phyloP scores from a whole-genome alignment of 2,113 vertebrate species.

The Lophura nycthemera region DNA sequence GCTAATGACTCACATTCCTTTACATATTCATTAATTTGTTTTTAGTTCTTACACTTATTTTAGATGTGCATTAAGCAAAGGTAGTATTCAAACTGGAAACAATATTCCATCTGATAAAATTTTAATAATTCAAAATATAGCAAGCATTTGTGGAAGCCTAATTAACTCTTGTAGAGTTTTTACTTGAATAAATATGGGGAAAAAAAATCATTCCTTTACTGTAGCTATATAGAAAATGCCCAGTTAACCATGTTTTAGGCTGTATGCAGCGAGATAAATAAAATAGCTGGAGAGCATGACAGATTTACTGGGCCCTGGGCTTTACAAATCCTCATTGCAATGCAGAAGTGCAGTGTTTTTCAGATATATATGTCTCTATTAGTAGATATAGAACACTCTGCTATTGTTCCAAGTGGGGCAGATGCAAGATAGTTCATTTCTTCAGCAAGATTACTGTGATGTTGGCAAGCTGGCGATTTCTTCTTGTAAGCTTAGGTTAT shows the following conservation, averaged over 20 bases:
- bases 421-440: not conserved
- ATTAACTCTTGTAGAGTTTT: not conserved
- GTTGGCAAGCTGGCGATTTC: not conserved
- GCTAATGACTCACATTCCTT: not conserved
- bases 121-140: not conserved
- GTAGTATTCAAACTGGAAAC: not conserved
- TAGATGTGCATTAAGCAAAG: not conserved
- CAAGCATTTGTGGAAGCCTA: not conserved
- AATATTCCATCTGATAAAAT: not conserved
- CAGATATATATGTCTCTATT: fast-evolving
- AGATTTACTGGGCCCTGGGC: not conserved
- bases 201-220: not conserved
- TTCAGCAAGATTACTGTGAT: not conserved
- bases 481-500: not conserved
- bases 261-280: not conserved
- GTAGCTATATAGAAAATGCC: not conserved
- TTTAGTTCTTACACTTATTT: not conserved
- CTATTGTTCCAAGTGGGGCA: not conserved
- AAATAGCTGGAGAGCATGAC: not conserved
- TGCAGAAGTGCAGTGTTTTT: not conserved
- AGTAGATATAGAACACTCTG: not conserved
- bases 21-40: not conserved
- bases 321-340: not conserved
- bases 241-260: not conserved
- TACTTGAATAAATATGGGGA: not conserved